Percentiles rank a stretch among this genome's conserved stretches.
Evolutionary conservation across 2,113 vertebrate species (phyloP).

Genomic region (Pao palembangensis): DNA sequence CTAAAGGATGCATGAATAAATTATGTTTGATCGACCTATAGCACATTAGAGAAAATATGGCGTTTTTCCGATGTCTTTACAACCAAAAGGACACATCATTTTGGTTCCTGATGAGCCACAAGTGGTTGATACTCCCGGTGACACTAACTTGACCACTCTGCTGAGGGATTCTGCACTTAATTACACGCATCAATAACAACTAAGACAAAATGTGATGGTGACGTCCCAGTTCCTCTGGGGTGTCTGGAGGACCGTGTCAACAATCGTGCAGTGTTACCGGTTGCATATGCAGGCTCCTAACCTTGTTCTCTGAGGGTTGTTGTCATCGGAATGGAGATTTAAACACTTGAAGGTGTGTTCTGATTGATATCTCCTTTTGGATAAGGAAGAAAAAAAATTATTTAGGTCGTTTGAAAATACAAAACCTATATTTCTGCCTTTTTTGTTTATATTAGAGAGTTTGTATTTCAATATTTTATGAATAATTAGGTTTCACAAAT

Average conservation of each 20-base stretch:
- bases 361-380: not conserved
- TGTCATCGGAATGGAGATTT: constrained; percentile 41
- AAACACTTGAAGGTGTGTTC: constrained; percentile 29
- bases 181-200: constrained; percentile 51
- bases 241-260: constrained; percentile 35
- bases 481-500: constrained; percentile 34
- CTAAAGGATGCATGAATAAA: not conserved
- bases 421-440: not conserved
- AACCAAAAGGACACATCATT: not conserved
- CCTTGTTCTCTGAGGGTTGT: constrained; percentile 36
- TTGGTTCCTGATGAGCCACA: constrained; percentile 1
- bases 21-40: not conserved
- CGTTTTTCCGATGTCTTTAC: not conserved
- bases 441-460: not conserved
- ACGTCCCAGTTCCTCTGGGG: constrained; percentile 33
- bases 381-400: not conserved
- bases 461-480: not conserved
- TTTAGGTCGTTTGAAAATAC: not conserved
- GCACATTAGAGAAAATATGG: not conserved
- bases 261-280: constrained; percentile 50
- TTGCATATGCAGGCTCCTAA: constrained; percentile 19
- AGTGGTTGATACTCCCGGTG: constrained; percentile 20
- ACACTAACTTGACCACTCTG: constrained; percentile 22
- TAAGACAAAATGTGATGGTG: constrained; percentile 30
- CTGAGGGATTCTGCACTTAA: constrained; percentile 60